These are phyloP conservation scores for Thryonomys swinderianus DNA, from an alignment of 2,113 vertebrate species.

Conservation along the genomic window DNA sequence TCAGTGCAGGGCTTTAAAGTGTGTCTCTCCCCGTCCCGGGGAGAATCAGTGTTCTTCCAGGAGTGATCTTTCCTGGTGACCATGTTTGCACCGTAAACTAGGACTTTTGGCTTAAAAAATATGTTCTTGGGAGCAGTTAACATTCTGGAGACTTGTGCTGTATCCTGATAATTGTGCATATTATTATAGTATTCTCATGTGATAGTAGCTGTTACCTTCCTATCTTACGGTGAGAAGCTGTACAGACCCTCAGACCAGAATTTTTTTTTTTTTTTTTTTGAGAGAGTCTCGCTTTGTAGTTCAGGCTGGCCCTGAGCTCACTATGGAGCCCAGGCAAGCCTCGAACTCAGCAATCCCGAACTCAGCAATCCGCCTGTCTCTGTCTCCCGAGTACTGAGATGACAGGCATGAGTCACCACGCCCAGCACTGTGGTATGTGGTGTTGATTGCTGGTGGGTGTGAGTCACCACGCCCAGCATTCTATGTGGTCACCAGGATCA, in stretches of 20 bases:
- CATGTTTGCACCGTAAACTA: neutral
- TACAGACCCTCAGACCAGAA: neutral
- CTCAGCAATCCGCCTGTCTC: too few relatives aligned
- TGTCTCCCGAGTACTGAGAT: too few relatives aligned
- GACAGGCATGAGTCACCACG: too few relatives aligned
- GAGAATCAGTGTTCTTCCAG: neutral
- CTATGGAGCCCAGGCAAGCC: too few relatives aligned
- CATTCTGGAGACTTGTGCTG: neutral
- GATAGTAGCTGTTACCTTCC: neutral
- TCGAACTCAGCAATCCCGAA: too few relatives aligned
- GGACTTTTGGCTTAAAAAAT: neutral
- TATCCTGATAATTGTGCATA: neutral
- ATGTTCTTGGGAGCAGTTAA: neutral
- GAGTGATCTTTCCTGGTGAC: neutral
- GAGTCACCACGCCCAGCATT: too few relatives aligned
- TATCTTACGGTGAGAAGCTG: neutral
- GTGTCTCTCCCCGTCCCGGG: neutral
- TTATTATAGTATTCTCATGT: neutral
- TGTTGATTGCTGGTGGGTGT: too few relatives aligned
- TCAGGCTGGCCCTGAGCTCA: too few relatives aligned
- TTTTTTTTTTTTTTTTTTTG: too few relatives aligned
- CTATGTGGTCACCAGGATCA: too few relatives aligned
- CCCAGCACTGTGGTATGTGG: too few relatives aligned
- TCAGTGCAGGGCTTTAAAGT: neutral
- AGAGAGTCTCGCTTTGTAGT: too few relatives aligned